phyloP scores from a whole-genome alignment of 2,113 vertebrate species.

The Odontophorus gujanensis region DNA sequence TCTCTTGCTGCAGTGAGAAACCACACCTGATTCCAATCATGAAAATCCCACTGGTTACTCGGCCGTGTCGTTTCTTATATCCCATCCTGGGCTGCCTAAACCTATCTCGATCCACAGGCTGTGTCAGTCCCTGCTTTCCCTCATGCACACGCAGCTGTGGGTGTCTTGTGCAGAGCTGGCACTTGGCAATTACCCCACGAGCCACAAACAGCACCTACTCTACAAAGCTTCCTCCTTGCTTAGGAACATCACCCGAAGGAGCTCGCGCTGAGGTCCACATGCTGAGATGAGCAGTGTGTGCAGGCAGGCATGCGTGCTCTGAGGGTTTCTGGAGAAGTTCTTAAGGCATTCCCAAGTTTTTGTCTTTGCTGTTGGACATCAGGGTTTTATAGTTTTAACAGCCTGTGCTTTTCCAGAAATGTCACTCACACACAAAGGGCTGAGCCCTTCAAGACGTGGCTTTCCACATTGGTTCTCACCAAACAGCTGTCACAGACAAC shows the following conservation, averaged over 20 bases:
- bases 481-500: slow-evolving; percentile 32
- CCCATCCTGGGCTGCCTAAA: not conserved
- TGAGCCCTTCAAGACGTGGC: not conserved
- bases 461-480: not conserved
- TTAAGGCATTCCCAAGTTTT: rapidly evolving
- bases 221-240: not conserved
- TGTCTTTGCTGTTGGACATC: not conserved
- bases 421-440: not conserved
- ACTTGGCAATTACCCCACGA: not conserved
- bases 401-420: not conserved
- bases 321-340: not conserved
- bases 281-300: rapidly evolving
- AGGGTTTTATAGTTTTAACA: not conserved
- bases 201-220: not conserved
- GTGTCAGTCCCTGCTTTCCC: not conserved
- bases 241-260: not conserved
- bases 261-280: not conserved
- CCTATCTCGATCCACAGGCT: rapidly evolving
- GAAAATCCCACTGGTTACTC: not conserved
- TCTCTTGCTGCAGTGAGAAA: not conserved
- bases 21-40: not conserved
- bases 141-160: rapidly evolving
- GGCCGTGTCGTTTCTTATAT: not conserved
- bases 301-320: rapidly evolving
- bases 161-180: not conserved